Percentiles rank a stretch among this genome's conserved stretches.
phyloP scores from a whole-genome alignment of 2,797 vertebrate species.

The Phylloscopus collybita region DNA sequence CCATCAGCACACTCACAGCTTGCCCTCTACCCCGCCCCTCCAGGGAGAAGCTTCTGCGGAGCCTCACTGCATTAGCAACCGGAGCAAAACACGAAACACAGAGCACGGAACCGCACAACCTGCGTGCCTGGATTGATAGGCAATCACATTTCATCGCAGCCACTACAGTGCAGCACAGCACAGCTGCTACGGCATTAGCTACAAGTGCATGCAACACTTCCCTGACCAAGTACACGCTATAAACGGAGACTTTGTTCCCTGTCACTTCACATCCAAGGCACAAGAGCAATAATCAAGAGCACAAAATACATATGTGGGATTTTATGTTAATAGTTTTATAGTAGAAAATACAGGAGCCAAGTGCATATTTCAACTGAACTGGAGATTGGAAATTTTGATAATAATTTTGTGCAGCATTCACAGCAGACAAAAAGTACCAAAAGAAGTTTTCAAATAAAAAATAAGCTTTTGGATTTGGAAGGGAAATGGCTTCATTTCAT shows the following conservation, averaged over 20 bases:
- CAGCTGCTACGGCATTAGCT: conserved; percentile 32
- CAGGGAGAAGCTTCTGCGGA: conserved; percentile 37
- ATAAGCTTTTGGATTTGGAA: not conserved
- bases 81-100: not conserved
- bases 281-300: not conserved
- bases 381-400: not conserved
- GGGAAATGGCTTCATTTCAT: not conserved
- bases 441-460: not conserved
- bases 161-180: not conserved
- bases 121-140: not conserved
- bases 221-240: not conserved
- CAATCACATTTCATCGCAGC: not conserved
- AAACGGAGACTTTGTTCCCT: conserved; percentile 33
- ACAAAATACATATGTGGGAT: not conserved
- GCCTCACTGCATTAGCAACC: conserved; percentile 4
- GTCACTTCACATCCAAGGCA: not conserved
- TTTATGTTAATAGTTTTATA: not conserved
- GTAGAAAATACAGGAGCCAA: not conserved
- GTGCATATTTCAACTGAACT: not conserved
- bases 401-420: not conserved
- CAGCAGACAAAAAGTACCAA: not conserved
- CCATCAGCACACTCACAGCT: conserved; percentile 28
- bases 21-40: not conserved
- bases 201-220: not conserved
- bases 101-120: not conserved